These are phyloP conservation scores for Diarsia dahlii DNA, from an alignment of 2,888 invertebrate genomes.

Conservation along the genomic window DNA sequence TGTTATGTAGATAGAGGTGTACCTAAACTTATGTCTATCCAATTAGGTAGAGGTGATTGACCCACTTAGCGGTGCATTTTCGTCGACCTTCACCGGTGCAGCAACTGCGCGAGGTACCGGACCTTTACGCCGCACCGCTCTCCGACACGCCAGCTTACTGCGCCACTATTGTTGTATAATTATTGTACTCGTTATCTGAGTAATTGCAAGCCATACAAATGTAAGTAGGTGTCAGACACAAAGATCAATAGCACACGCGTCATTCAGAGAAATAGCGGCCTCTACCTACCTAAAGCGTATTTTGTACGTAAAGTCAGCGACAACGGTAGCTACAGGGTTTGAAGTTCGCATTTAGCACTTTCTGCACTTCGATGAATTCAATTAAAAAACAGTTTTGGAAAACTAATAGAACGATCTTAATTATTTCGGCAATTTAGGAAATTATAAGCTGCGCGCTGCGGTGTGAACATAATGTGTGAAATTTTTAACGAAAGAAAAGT, in stretches of 20 bases:
- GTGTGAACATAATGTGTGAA: too few species aligned
- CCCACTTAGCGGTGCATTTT: constrained; percentile 81
- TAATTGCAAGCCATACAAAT: constrained; percentile 21
- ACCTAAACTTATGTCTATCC: constrained; percentile 33
- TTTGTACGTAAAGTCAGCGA: neutral
- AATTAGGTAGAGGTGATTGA: constrained; percentile 70
- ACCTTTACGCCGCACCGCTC: constrained; percentile 48
- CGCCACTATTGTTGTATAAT: constrained; percentile 48
- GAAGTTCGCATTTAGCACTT: neutral
- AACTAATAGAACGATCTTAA: neutral
- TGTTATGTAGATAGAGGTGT: constrained; percentile 10
- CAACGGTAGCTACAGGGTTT: neutral
- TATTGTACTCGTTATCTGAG: constrained; percentile 28
- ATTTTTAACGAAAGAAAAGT: neutral
- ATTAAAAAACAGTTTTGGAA: neutral
- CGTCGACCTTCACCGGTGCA: constrained; percentile 77
- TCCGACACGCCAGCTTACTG: constrained; percentile 50
- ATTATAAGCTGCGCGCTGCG: too few species aligned
- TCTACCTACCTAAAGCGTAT: neutral
- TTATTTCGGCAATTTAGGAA: too few species aligned
- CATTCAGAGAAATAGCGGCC: neutral
- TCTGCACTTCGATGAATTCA: neutral
- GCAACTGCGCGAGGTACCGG: constrained; percentile 47
- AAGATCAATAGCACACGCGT: neutral
- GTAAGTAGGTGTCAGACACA: neutral